Base-by-base conservation (phyloP, 1,140 invertebrate species). In the Ectropis grisescens region DNA sequence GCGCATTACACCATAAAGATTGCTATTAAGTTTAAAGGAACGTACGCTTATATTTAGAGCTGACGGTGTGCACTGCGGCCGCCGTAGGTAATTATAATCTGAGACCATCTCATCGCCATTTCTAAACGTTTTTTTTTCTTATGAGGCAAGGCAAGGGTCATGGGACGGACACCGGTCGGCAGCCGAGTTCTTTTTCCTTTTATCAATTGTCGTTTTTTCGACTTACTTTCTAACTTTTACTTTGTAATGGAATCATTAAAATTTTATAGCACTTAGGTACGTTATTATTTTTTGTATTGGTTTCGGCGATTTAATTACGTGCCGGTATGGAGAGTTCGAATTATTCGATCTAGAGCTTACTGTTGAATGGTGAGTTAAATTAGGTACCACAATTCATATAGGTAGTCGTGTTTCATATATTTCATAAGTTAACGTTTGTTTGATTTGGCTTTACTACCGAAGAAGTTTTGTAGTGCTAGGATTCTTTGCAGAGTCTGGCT, bases 21-120 rank as follows among this genome's bases (percentile, higher is more conserved):
- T 67, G 72, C 60, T 71, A 80, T 78, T 80, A 80, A 66, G 49
- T 71, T 52, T 61, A 71, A 65, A 71, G 61, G 56, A 56, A 40
- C 48, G 49, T 32, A 53, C 53, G 52, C 51, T 66, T 61, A 62
- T 69, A 60, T 65, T 65, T 66, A 66, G 51, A 50, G 65, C 68
- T 71, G 67, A 60, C 60, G 66, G 60, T 62, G n/a, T n/a, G 47
- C 45, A 50, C 58, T 50, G n/a, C n/a, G n/a, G n/a, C n/a, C n/a
- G 64, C 58, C 46, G 42, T 35, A 39, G 47, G 43, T 68, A 68
- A 71, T 71, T 71, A 71, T 65, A 59, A 54, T 56, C 58, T 47
- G 47, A 45, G 49, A 49, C 45, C 43, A 57, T 66, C 54, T 58
- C 50, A 57, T 66, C 54, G 60, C 50, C 50, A 49, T 61, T 65